Evolutionary conservation across 2,888 invertebrate species (phyloP), one percentile per base, ranked within the genome.

Genomic region (Acleris holmiana): DNA sequence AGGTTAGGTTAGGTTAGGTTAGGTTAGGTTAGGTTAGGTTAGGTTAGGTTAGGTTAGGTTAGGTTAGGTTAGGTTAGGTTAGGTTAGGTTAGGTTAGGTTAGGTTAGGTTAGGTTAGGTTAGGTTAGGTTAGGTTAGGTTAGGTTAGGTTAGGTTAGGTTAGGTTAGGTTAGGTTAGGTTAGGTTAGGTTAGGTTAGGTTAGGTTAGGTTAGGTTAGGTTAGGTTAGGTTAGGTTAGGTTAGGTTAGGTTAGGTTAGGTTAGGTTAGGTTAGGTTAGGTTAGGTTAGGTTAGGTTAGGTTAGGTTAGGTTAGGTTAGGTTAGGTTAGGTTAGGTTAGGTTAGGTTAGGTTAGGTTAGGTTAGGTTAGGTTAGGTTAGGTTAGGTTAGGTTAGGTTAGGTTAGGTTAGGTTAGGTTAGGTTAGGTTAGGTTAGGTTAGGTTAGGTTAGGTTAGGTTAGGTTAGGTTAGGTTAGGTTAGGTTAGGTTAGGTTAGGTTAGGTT

Each of bases 251-350:
- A 62, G 68, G 68, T 66, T 66, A 66, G 68, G 66, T 68, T 68
- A 66, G 68, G 63, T 66, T 62, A 60, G 62, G 60, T 68, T 70
- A 66, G 70, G 66, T 67, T 68, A 63, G 63, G 63, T 68, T 61
- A 67, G 68, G 68, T 68, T 70, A 68, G 68, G 68, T 70, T 70
- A 68, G 68, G 67, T 70, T 66, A 62, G 53, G 53, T 53, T 53
- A 53, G 54, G 67, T 63, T 67, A 62, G 63, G 62, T 62, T 59
- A 67, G 67, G 67, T 67, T 66, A 53, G 53, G 65, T 66, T 61
- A 53, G 53, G 53, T 53, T 17, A 35, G 53, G 53, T 53, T 53
- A 53, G 53, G 61, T 53, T 53, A 53, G 60, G 65, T 51, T 47
- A 53, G 50, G 59, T 59, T 60, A 54, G 60, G 68, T 68, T 66